Evolutionary conservation across 2,888 invertebrate genomes (phyloP).

Genomic region (Rutpela maculata): DNA sequence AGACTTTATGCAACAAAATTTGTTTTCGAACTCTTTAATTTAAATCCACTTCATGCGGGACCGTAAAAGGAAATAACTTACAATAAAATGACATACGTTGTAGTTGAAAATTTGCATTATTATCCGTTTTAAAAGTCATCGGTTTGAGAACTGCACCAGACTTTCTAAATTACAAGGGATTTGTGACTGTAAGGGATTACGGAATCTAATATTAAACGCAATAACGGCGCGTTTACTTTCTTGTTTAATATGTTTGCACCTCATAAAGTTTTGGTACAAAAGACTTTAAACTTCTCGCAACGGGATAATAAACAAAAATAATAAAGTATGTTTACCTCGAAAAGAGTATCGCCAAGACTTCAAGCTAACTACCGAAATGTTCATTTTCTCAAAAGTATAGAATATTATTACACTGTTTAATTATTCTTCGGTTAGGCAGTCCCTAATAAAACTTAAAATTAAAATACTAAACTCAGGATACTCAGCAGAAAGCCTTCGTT

Average conservation of each 20-base stretch:
- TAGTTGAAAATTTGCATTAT: not conserved
- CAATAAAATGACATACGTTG: not conserved
- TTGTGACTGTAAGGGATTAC: slow-evolving; percentile 7
- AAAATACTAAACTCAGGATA: slow-evolving; percentile 8
- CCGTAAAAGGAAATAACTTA: not conserved
- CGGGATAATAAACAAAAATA: slow-evolving; percentile 27
- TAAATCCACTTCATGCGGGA: not conserved
- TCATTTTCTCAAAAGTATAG: not conserved
- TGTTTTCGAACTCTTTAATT: too few species aligned
- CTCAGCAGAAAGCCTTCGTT: not conserved
- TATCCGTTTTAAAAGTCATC: not conserved
- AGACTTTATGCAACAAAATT: too few species aligned
- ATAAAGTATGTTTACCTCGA: slow-evolving; percentile 16
- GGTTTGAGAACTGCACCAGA: not conserved
- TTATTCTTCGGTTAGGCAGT: slow-evolving; percentile 13
- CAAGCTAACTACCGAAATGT: slow-evolving; percentile 12
- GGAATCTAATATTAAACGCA: slow-evolving; percentile 23
- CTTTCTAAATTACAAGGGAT: slow-evolving; percentile 19
- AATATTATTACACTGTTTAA: slow-evolving; percentile 20
- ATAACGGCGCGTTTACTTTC: slow-evolving; percentile 20
- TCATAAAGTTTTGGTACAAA: slow-evolving; percentile 30
- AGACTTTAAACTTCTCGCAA: slow-evolving; percentile 19
- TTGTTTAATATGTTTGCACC: slow-evolving; percentile 32
- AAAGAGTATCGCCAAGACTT: not conserved
- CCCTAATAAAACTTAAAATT: slow-evolving; percentile 14